Evolutionary conservation across 2,797 vertebrate genomes (phyloP).

Genomic region (Iguana delicatissima): DNA sequence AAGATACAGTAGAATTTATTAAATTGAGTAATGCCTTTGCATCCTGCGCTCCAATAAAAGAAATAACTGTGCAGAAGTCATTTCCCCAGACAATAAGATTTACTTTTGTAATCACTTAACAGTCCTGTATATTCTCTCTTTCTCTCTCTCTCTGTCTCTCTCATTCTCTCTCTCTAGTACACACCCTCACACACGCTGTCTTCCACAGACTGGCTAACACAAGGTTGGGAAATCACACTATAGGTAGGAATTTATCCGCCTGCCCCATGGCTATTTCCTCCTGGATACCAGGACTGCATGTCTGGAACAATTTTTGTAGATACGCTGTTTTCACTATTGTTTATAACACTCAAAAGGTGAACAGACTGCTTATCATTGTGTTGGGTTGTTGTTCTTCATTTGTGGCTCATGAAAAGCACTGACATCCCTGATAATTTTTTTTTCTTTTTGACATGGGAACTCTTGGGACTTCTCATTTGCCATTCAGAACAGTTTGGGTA

Average conservation of each 20-base stretch:
- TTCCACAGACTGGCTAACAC: slow-evolving; percentile 61
- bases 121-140: slow-evolving; percentile 57
- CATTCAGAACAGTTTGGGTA: neutral
- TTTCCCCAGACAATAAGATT: slow-evolving; percentile 82
- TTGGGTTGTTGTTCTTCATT: neutral
- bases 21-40: slow-evolving; percentile 80
- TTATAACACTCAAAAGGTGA: neutral
- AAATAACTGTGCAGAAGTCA: slow-evolving; percentile 78
- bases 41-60: slow-evolving; percentile 79
- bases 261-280: neutral
- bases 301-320: neutral
- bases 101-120: slow-evolving; percentile 79
- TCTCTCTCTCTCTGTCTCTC: neutral
- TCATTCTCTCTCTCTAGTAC: neutral
- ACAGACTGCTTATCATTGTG: too few relatives aligned
- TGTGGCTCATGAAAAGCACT: neutral
- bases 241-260: neutral
- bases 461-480: neutral
- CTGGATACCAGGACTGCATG: neutral
- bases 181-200: neutral
- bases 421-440: neutral
- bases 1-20: slow-evolving; percentile 84
- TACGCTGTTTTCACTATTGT: neutral
- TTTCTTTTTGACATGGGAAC: neutral
- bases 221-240: slow-evolving; percentile 45